These are phyloP conservation scores for Ctenopoma kingsleyae DNA, from an alignment of 2,797 vertebrate genomes.

Conservation along the genomic window DNA sequence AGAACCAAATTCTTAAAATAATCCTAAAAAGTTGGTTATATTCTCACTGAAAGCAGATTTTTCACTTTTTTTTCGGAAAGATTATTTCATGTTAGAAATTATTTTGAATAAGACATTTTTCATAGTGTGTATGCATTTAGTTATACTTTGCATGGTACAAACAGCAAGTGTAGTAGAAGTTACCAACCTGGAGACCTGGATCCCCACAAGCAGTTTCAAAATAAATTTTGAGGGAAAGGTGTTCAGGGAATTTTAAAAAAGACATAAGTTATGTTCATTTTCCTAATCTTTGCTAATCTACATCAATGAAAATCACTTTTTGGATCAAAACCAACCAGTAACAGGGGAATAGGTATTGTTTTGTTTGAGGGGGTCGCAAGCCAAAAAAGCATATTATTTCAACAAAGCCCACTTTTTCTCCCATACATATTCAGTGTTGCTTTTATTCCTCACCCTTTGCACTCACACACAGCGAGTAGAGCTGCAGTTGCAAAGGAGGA, in stretches of 20 bases:
- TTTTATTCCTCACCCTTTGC: slow-evolving; percentile 38
- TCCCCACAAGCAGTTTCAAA: no score
- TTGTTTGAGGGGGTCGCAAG: not conserved
- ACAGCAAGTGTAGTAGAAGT: no score
- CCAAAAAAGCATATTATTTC: slow-evolving; percentile 8
- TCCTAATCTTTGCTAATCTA: not conserved
- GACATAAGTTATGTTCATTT: no score
- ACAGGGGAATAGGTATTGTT: not conserved
- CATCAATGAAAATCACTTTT: not conserved
- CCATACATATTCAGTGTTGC: slow-evolving; percentile 18
- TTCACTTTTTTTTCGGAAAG: not conserved
- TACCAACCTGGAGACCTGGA: no score
- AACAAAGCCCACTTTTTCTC: slow-evolving; percentile 22
- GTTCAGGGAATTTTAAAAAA: no score
- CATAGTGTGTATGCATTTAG: not conserved
- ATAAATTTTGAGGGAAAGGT: no score
- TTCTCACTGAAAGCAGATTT: not conserved
- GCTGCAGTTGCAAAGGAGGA: slow-evolving; percentile 50
- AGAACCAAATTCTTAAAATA: no score
- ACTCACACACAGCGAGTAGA: slow-evolving; percentile 37
- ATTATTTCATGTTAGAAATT: not conserved
- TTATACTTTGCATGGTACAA: not conserved
- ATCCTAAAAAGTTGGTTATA: not conserved
- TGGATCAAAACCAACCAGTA: not conserved
- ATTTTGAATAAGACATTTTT: not conserved